phyloP scores from a whole-genome alignment of 2,888 invertebrate species.

The Epirrita christyi region DNA sequence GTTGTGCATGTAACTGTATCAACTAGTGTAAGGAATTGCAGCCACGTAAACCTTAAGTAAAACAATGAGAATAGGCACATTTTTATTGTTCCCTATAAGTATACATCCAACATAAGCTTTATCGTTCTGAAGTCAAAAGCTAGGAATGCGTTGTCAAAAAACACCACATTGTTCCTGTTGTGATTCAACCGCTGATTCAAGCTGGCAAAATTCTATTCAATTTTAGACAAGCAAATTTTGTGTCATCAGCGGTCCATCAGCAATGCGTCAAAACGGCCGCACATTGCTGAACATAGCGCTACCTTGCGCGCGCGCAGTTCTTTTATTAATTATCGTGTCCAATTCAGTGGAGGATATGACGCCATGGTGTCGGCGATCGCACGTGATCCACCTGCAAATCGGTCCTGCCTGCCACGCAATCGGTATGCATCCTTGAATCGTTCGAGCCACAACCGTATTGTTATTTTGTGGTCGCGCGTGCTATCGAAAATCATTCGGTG shows the following conservation, averaged over 20 bases:
- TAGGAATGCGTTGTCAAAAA: slow-evolving; percentile 21
- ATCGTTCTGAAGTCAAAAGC: slow-evolving; percentile 28
- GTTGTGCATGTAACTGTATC: slow-evolving; percentile 7
- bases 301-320: slow-evolving; percentile 71
- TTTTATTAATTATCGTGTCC: slow-evolving; percentile 81
- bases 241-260: slow-evolving; percentile 48
- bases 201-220: slow-evolving; percentile 22
- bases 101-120: slow-evolving; percentile 17
- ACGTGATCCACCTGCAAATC: slow-evolving; percentile 79
- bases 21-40: not conserved
- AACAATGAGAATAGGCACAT: not conserved
- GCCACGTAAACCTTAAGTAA: not conserved
- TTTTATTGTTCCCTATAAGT: not conserved
- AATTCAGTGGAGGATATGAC: slow-evolving; percentile 82
- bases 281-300: slow-evolving; percentile 74
- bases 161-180: slow-evolving; percentile 30
- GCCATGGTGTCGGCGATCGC: slow-evolving; percentile 69
- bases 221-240: slow-evolving; percentile 28
- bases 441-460: slow-evolving; percentile 63
- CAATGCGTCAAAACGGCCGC: slow-evolving; percentile 64
- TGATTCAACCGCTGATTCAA: slow-evolving; percentile 40
- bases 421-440: slow-evolving; percentile 75
- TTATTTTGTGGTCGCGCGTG: slow-evolving; percentile 50
- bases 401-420: slow-evolving; percentile 66
- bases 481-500: slow-evolving; percentile 41